Base-by-base conservation (phyloP, 2,888 invertebrate species). In the Erebia aethiops region DNA sequence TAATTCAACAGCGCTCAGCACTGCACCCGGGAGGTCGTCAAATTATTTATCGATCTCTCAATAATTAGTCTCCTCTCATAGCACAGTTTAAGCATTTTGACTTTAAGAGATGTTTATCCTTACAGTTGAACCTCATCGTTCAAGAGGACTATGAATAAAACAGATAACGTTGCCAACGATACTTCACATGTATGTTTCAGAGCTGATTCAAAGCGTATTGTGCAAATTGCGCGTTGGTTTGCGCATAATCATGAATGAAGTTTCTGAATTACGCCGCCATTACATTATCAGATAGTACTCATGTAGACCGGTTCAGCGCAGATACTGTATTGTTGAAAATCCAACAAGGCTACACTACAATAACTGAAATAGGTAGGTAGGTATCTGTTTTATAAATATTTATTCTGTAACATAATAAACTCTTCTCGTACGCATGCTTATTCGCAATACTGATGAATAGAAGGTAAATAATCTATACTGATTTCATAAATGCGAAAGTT, bases 141-240 rank as follows among this genome's bases (percentile, higher is more conserved):
- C 14, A 7, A 1, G 7, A 14, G 5, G n/a, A 16, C 52, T 52
- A 52, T 16, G 52, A 16, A 52, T 16, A 1, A 52, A 52, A 16
- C 16, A 51, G 51, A 51, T 52, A n/a, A 52, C n/a, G 51, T 1
- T n/a, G 51, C 51, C 51, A 52, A 16, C n/a, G 51, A 52, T 52
- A 52, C 52, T 18, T 57, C 35, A 46, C 54, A 41, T 54, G 56
- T 26, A 54, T 41, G 21, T 13, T 62, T 11, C 46, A 62, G n/a
- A 16, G 16, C 46, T 7, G 18, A 21, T 62, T 57, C 21, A 56
- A 56, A 66, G 51, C 7, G 49, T 58, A 80, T 79, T 80, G 78
- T 77, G 77, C 80, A 85, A 87, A 90, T 87, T 89, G 87, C 81
- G 81, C 82, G 91, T 90, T 87, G 90, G 90, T 77, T 84, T 83